Percentiles rank a stretch among this genome's conserved stretches.
phyloP scores from a whole-genome alignment of 2,888 invertebrate species.

The Drosophila bunnanda region DNA sequence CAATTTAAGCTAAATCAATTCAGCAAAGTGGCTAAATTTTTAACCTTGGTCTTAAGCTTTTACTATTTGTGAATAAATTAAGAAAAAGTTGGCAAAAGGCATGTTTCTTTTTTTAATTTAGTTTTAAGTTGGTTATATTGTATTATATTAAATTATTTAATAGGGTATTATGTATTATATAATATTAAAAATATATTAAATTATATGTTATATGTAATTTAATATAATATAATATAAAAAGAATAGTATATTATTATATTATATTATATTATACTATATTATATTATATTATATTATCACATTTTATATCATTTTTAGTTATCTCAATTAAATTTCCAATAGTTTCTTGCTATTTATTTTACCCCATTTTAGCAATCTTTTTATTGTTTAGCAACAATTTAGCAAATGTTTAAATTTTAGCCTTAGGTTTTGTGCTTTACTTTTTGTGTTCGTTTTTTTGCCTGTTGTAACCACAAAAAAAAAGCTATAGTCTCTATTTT shows the following conservation, averaged over 20 bases:
- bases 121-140: not conserved
- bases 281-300: too few relatives aligned
- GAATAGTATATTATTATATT: not conserved
- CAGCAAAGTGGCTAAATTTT: slow-evolving; percentile 58
- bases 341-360: too few relatives aligned
- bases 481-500: slow-evolving; percentile 32
- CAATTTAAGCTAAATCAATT: slow-evolving; percentile 39
- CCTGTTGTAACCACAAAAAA: slow-evolving; percentile 52
- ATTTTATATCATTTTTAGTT: too few relatives aligned
- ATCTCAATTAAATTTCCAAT: not conserved
- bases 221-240: not conserved
- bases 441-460: slow-evolving; percentile 24
- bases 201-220: too few relatives aligned
- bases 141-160: not conserved
- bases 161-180: too few relatives aligned
- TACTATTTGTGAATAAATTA: slow-evolving; percentile 27
- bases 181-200: not conserved
- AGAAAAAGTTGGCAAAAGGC: not conserved
- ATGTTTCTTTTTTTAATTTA: not conserved
- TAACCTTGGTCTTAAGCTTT: slow-evolving; percentile 59
- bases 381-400: slow-evolving; percentile 52
- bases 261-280: not conserved
- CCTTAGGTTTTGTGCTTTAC: slow-evolving; percentile 55
- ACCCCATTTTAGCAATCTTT: slow-evolving; percentile 29
- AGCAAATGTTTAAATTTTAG: slow-evolving; percentile 58